Evolutionary conservation across 2,113 vertebrate genomes (phyloP).

Genomic region (Calonectris borealis): DNA sequence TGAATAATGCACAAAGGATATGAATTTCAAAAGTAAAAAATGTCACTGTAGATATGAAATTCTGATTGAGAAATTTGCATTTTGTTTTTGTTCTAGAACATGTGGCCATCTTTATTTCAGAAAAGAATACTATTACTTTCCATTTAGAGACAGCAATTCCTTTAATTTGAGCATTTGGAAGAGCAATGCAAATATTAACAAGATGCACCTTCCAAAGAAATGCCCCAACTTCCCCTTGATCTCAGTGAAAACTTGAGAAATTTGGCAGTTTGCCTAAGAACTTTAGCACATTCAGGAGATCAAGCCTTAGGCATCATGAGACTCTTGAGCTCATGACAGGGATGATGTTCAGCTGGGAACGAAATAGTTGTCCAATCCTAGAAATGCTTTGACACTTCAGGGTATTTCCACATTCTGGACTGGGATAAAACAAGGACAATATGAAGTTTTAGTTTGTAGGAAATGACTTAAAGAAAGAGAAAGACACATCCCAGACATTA

Average conservation of each 20-base stretch:
- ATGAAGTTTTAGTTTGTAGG: background rate
- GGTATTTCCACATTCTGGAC: conserved; percentile 10
- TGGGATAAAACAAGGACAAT: background rate
- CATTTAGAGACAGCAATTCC: background rate
- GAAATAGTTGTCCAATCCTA: background rate
- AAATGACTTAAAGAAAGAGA: background rate
- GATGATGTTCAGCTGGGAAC: conserved; percentile 24
- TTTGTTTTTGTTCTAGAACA: conserved; percentile 54
- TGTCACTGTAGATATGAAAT: conserved; percentile 26
- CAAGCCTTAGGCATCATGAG: conserved; percentile 33
- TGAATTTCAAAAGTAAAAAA: conserved; percentile 55
- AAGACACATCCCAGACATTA: background rate
- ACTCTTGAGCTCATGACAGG: background rate
- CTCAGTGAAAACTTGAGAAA: conserved; percentile 42
- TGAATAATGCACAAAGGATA: conserved; percentile 61
- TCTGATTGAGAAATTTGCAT: conserved; percentile 60
- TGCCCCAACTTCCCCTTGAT: conserved; percentile 24
- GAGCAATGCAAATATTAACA: conserved; percentile 28
- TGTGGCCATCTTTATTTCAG: conserved; percentile 39
- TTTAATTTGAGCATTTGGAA: conserved; percentile 35
- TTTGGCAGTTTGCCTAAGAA: conserved; percentile 35
- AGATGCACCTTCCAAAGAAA: conserved; percentile 25
- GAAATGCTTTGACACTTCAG: conserved; percentile 7
- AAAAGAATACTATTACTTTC: conserved; percentile 12
- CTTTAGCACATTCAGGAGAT: conserved; percentile 33